These are phyloP conservation scores for Grammomys surdaster DNA, from an alignment of 2,113 vertebrate species.

Conservation along the genomic window DNA sequence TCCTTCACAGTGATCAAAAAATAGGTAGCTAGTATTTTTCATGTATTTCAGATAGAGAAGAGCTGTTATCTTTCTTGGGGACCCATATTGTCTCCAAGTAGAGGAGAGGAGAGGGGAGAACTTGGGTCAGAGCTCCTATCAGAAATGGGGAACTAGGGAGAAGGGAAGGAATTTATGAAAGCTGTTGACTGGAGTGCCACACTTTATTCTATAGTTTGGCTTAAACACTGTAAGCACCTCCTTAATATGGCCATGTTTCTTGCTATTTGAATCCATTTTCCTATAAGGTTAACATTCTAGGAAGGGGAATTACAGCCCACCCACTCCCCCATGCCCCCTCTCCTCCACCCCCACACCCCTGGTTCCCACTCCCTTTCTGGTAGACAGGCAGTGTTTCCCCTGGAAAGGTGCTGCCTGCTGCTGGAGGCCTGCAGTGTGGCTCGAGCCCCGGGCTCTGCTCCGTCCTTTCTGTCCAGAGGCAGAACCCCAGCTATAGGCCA, in stretches of 20 bases:
- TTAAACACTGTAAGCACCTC: too few species aligned
- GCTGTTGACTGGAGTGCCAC: background rate
- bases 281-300: background rate
- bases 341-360: too few species aligned
- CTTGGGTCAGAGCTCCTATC: background rate
- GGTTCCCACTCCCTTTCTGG: background rate
- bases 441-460: background rate
- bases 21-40: background rate
- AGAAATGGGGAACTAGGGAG: background rate
- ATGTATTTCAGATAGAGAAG: background rate
- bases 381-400: background rate
- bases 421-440: rapidly evolving
- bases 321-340: too few species aligned
- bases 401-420: background rate
- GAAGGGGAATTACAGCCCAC: background rate
- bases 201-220: background rate
- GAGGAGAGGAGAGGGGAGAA: too few species aligned
- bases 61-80: too few species aligned
- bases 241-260: background rate
- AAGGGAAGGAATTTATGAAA: rapidly evolving
- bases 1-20: background rate
- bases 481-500: background rate
- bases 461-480: background rate
- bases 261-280: background rate
- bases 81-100: background rate